These are phyloP conservation scores for Porphyrio hochstetteri DNA, from an alignment of 2,113 vertebrate species.

Conservation along the genomic window DNA sequence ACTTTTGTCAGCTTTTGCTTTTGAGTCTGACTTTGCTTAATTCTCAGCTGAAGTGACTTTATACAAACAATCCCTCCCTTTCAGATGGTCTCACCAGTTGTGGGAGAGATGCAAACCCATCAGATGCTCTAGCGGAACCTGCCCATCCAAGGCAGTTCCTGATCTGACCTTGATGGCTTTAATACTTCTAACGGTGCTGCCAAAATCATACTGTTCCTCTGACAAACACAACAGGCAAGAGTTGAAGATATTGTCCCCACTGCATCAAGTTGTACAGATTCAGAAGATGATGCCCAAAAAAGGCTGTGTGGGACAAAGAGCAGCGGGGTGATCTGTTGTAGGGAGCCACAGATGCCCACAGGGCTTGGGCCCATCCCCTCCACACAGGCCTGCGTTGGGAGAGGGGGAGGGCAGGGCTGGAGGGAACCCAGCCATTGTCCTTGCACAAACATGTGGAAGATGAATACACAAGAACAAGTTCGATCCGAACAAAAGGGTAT, in stretches of 20 bases:
- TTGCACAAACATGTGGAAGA: slow-evolving; percentile 5
- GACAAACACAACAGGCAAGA: neutral
- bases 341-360: fast-evolving
- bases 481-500: slow-evolving; percentile 30
- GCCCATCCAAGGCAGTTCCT: neutral
- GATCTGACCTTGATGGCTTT: neutral
- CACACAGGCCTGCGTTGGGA: neutral
- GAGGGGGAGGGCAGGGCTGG: neutral
- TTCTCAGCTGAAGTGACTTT: neutral
- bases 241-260: neutral
- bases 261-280: neutral
- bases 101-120: neutral
- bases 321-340: neutral
- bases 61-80: neutral
- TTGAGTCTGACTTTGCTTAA: neutral
- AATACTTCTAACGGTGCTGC: neutral
- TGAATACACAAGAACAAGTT: slow-evolving; percentile 15
- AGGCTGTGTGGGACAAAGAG: neutral
- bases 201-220: neutral
- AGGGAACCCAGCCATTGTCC: slow-evolving; percentile 40
- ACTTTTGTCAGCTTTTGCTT: neutral
- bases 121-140: neutral
- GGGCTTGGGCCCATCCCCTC: neutral
- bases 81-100: neutral
- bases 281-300: neutral